Evolutionary conservation across 2,113 vertebrate species (phyloP).

Genomic region (Psilopsiagon aurifrons): DNA sequence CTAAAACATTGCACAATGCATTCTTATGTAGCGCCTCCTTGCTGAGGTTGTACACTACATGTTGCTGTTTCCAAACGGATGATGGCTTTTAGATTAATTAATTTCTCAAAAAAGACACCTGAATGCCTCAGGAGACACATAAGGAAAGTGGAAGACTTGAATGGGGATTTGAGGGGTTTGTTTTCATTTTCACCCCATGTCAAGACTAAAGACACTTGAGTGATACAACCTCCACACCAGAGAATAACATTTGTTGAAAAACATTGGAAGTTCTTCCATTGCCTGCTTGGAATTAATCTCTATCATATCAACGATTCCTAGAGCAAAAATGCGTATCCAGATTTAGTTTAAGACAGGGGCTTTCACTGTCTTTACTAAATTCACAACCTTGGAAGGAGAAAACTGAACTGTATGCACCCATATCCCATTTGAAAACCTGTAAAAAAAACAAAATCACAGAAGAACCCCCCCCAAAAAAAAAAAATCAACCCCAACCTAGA

Average conservation of each 20-base stretch:
- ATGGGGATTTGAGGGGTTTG: fast-evolving
- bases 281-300: neutral
- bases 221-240: neutral
- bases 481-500: neutral
- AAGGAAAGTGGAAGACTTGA: neutral
- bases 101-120: neutral
- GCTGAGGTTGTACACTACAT: neutral
- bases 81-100: neutral
- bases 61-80: neutral
- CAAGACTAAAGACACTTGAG: neutral
- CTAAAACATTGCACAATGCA: neutral
- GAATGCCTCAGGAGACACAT: neutral
- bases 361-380: neutral
- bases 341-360: neutral
- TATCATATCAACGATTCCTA: neutral
- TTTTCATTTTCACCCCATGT: neutral
- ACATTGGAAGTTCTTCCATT: neutral
- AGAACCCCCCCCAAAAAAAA: too few relatives aligned
- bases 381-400: neutral
- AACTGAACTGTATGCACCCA: neutral
- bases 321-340: neutral
- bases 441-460: neutral
- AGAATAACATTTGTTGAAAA: neutral
- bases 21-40: neutral
- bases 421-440: neutral